These are phyloP conservation scores for Drosophila nebulosa DNA, from an alignment of 1,140 invertebrate species.

Conservation along the genomic window DNA sequence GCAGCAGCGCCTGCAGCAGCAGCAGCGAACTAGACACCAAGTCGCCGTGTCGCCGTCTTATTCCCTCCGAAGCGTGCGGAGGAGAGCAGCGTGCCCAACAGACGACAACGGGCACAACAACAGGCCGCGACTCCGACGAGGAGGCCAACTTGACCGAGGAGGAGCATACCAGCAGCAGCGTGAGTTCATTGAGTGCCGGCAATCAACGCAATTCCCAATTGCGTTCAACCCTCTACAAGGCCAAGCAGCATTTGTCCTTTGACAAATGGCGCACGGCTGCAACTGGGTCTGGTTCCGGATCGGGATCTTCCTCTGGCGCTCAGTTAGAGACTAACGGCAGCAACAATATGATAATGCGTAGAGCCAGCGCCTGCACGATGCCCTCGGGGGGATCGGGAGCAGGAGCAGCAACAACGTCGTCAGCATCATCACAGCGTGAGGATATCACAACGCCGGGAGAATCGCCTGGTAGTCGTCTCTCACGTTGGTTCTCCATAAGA, in stretches of 20 bases:
- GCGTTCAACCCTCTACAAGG: constrained; percentile 79
- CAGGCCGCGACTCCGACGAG: constrained; percentile 46
- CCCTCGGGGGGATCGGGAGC: constrained; percentile 70
- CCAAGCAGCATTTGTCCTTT: constrained; percentile 81
- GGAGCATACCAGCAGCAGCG: constrained; percentile 74
- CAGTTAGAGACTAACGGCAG: constrained; percentile 27
- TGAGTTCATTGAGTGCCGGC: constrained; percentile 72
- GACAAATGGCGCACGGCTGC: constrained; percentile 80
- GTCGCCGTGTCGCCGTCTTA: constrained; percentile 31
- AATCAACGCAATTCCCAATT: constrained; percentile 80
- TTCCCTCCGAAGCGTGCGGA: constrained; percentile 7
- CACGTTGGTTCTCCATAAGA: constrained; percentile 92
- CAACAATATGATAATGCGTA: constrained; percentile 68
- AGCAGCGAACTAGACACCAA: constrained; percentile 62
- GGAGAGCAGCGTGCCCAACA: background rate
- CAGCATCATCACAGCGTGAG: constrained; percentile 36
- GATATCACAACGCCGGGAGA: constrained; percentile 83
- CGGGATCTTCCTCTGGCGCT: constrained; percentile 58
- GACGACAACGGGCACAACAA: background rate
- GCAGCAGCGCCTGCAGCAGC: constrained; percentile 46
- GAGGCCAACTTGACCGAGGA: constrained; percentile 57
- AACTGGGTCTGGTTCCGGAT: constrained; percentile 53
- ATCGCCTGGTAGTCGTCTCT: constrained; percentile 86
- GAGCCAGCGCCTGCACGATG: constrained; percentile 76
- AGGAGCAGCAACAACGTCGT: constrained; percentile 55